Evolutionary conservation across 1,140 invertebrate species (phyloP).

Genomic region (Maniola jurtina): DNA sequence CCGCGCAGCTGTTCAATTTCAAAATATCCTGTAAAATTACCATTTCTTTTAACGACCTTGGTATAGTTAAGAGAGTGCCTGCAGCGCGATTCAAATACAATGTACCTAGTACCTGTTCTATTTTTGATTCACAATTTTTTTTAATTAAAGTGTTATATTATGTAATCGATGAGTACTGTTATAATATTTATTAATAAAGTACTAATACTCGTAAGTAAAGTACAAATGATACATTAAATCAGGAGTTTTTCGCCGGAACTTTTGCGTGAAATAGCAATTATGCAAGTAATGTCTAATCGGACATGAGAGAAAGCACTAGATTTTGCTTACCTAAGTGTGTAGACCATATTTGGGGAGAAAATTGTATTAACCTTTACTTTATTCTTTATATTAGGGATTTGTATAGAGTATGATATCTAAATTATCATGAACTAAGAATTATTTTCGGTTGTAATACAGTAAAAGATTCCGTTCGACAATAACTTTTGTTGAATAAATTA

Average conservation of each 20-base stretch:
- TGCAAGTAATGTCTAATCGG: background rate
- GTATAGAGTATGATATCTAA: background rate
- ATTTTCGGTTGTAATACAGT: background rate
- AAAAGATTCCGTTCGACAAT: no score
- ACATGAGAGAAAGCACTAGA: conserved; percentile 3
- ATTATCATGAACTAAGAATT: background rate
- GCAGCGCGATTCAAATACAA: no score
- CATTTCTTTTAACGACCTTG: background rate
- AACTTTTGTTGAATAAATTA: no score
- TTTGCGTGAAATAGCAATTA: conserved; percentile 7
- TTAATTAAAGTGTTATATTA: no score
- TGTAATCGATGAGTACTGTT: no score
- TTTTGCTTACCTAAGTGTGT: background rate
- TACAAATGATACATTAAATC: background rate
- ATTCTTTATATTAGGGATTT: background rate
- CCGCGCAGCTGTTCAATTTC: conserved; percentile 22
- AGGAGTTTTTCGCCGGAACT: background rate
- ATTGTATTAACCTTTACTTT: background rate
- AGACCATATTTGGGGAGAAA: background rate
- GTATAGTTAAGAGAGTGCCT: background rate
- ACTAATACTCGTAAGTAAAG: no score
- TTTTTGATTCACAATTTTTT: no score
- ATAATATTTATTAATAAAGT: no score
- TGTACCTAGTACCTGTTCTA: no score
- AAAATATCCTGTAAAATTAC: background rate